Base-by-base conservation (phyloP, 2,113 vertebrate genomes). In the Sylvia atricapilla region DNA sequence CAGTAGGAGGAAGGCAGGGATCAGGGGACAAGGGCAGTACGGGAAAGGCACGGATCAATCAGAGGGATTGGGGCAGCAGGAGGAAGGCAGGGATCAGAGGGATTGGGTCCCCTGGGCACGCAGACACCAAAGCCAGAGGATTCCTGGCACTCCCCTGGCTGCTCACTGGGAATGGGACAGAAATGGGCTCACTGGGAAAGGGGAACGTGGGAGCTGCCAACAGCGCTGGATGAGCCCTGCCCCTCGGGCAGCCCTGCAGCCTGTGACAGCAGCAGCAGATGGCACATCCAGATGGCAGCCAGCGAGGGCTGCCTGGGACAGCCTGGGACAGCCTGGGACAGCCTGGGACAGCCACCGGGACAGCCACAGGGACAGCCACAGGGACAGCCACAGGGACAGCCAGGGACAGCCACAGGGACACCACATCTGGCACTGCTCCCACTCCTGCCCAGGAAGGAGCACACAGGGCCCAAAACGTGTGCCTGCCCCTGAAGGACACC, bases 391-490 rank as follows among this genome's bases (percentile, higher is more conserved):
- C 43, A 44, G 49, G 49, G 74, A 56, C 13, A 1, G 18, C 20
- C 47, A 23, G 47, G 22, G 47, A 23, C 47, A 49, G 22, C 47
- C 47, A 13, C 46, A 12, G 50, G 50, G 75, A 56, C 13, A 1
- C 28, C 39, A n/a, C n/a, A n/a, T 21, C 79, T 49, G 53, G 49
- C 6, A 6, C 47, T 8, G 39, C 4, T 11, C 44, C 76, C 24
- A 3, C 14, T 12, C 7, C 30, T 76, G 63, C 10, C 55, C 8
- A 2, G 28, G 3, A 6, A 21, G n/a, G 44, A 25, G 50, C 23
- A 16, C 76, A 27, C 3, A 4, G 44, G 10, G 11, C 76, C 46
- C 49, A 19, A 5, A 27, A 1, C 1, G 22, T 8, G 2, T 3
- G 25, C 8, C 37, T 62, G 77, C 21, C 27, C 23, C 49, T n/a